These are phyloP conservation scores for Pogonomyrmex californicus DNA, from an alignment of 1,140 invertebrate genomes.

Conservation along the genomic window DNA sequence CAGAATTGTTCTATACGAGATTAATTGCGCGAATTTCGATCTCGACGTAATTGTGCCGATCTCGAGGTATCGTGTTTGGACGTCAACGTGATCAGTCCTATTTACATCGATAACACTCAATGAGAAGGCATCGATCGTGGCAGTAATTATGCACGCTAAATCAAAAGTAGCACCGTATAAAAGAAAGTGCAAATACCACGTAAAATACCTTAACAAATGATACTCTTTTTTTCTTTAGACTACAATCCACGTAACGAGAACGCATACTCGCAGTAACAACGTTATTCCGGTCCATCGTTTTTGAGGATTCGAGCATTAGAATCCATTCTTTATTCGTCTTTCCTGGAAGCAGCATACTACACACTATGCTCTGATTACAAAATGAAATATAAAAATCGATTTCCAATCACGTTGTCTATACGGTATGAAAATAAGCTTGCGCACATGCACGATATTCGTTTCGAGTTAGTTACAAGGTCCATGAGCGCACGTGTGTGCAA, in stretches of 20 bases:
- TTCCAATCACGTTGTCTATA: constrained; percentile 60
- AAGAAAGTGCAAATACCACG: constrained; percentile 55
- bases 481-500: constrained; percentile 36
- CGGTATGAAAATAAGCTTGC: constrained; percentile 72
- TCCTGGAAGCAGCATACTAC: constrained; percentile 30
- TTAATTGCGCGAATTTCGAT: constrained; percentile 12
- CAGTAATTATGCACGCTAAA: constrained; percentile 68
- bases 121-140: constrained; percentile 66
- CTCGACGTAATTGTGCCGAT: constrained; percentile 15
- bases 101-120: constrained; percentile 55
- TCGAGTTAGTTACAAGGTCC: constrained; percentile 50
- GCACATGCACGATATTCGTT: constrained; percentile 54
- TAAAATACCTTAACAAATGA: constrained; percentile 49
- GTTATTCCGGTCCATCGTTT: neutral
- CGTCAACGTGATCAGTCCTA: constrained; percentile 41
- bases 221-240: constrained; percentile 26
- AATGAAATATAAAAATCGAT: constrained; percentile 74
- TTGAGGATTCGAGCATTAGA: constrained; percentile 28
- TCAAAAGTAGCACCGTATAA: constrained; percentile 70
- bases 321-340: neutral
- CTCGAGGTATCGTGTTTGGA: constrained; percentile 37
- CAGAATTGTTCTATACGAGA: neutral
- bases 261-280: constrained; percentile 6
- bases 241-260: constrained; percentile 22
- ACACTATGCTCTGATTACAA: constrained; percentile 58